Conservation (phyloP, 1,140 invertebrate genomes). For the Drosophila nannoptera region DNA sequence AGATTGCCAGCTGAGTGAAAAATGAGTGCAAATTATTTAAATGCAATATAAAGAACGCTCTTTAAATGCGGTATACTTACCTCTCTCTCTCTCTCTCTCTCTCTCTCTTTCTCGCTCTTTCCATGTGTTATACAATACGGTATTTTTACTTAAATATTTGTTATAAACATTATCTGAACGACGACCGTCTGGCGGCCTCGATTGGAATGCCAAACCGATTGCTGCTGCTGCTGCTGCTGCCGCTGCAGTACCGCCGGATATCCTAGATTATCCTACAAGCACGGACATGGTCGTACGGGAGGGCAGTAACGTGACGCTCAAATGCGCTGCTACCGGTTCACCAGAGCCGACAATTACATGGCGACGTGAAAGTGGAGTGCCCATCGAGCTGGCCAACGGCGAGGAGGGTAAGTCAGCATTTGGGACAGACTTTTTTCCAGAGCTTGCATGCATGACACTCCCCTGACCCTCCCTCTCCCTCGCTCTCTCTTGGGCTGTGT, state of each 20-base stretch:
- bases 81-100: conserved; percentile 21
- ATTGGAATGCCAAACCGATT: conserved; percentile 40
- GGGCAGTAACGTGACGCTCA: conserved; percentile 90
- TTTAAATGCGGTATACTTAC: conserved; percentile 51
- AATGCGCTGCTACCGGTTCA: conserved; percentile 91
- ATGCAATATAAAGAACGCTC: conserved; percentile 53
- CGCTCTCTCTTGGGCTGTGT: conserved; percentile 13
- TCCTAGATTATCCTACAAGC: conserved; percentile 91
- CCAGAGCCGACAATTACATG: conserved; percentile 91
- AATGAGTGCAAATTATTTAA: conserved; percentile 59
- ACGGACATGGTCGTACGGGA: conserved; percentile 92
- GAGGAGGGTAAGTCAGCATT: conserved; percentile 70
- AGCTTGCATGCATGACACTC: conserved; percentile 29
- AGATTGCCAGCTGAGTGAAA: conserved; percentile 44
- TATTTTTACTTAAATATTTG: conserved; percentile 36
- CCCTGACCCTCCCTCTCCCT: conserved; percentile 1
- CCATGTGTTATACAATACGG: conserved; percentile 31
- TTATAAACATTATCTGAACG: conserved; percentile 67
- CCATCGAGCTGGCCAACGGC: conserved; percentile 81
- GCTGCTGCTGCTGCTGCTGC: conserved; percentile 23
- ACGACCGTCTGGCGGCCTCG: conserved; percentile 64
- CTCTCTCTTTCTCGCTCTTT: conserved; percentile 28
- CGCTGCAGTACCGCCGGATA: conserved; percentile 91
- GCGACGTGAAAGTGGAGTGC: conserved; percentile 88
- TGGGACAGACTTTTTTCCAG: conserved; percentile 21